phyloP scores from a whole-genome alignment of 2,888 invertebrate genomes.

The Zygaena filipendulae region DNA sequence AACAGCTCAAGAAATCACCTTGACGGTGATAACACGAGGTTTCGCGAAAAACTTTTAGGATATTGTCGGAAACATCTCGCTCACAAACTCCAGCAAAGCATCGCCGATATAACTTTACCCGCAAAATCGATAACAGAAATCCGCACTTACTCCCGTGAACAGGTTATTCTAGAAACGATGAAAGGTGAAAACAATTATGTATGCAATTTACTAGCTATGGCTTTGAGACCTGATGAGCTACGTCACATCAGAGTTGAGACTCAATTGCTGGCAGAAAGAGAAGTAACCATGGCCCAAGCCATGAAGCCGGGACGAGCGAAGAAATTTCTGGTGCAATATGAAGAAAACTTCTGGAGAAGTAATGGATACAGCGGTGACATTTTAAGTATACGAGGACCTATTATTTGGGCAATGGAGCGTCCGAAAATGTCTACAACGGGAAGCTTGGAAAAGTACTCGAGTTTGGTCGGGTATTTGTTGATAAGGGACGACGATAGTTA shows the following conservation, averaged over 20 bases:
- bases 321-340: slow-evolving; percentile 45
- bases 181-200: slow-evolving; percentile 46
- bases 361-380: slow-evolving; percentile 55
- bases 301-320: slow-evolving; percentile 36
- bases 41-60: slow-evolving; percentile 47
- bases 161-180: slow-evolving; percentile 45
- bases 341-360: slow-evolving; percentile 41
- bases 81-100: slow-evolving; percentile 35
- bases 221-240: slow-evolving; percentile 48
- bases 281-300: slow-evolving; percentile 21
- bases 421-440: slow-evolving; percentile 39
- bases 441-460: slow-evolving; percentile 28
- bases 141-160: slow-evolving; percentile 34
- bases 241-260: slow-evolving; percentile 37
- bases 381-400: slow-evolving; percentile 49
- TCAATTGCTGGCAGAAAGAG: slow-evolving; percentile 29
- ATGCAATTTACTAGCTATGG: slow-evolving; percentile 51
- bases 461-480: slow-evolving; percentile 41
- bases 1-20: slow-evolving; percentile 39
- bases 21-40: slow-evolving; percentile 41
- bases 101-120: slow-evolving; percentile 38
- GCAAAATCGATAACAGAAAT: slow-evolving; percentile 41
- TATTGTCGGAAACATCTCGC: slow-evolving; percentile 39
- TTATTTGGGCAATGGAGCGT: slow-evolving; percentile 55
- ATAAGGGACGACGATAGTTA: slow-evolving; percentile 21